These are phyloP conservation scores for Pegoplata infirma DNA, from an alignment of 2,888 invertebrate genomes.

Conservation along the genomic window DNA sequence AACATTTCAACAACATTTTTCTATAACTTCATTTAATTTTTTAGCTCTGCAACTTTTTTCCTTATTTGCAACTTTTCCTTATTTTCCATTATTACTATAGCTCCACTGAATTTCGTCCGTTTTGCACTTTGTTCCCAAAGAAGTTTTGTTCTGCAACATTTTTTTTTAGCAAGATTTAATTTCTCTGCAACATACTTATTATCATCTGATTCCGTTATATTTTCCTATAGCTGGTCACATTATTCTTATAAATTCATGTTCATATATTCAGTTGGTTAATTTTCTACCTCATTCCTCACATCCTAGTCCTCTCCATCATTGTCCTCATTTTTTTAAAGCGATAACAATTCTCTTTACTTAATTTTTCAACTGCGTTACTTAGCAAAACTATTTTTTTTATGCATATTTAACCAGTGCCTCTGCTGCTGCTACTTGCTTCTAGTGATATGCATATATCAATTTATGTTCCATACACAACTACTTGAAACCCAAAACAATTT, in stretches of 20 bases:
- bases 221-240: not conserved
- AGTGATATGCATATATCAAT: conserved; percentile 55
- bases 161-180: too few species aligned
- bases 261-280: not conserved
- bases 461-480: conserved; percentile 46
- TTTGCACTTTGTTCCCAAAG: too few species aligned
- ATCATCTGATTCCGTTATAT: too few species aligned
- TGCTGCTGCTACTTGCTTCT: conserved; percentile 10
- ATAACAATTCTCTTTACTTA: conserved; percentile 27
- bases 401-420: not conserved
- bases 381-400: conserved; percentile 4
- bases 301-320: not conserved
- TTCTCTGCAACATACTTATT: too few species aligned
- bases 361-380: not conserved
- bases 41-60: too few species aligned
- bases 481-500: conserved; percentile 29
- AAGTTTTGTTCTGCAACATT: too few species aligned
- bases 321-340: conserved; percentile 6
- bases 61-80: too few species aligned
- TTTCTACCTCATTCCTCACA: not conserved
- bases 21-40: too few species aligned
- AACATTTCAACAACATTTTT: too few species aligned
- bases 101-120: too few species aligned
- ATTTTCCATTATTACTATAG: too few species aligned
- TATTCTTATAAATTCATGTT: not conserved